Conservation (phyloP, 2,113 vertebrate genomes). For the Leuciscus idus region DNA sequence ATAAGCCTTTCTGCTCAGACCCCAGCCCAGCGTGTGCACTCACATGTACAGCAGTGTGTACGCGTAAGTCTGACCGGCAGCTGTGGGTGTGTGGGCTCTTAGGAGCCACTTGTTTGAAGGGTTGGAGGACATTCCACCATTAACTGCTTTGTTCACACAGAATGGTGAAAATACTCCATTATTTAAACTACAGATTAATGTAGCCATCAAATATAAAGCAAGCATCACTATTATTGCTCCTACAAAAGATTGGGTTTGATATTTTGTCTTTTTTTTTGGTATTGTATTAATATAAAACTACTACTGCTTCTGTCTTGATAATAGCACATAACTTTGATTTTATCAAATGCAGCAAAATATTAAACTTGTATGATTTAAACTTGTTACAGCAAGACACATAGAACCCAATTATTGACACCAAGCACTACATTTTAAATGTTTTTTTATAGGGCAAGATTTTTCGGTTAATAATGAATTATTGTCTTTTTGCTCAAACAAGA, state of each 20-base stretch:
- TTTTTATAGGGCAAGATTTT: neutral
- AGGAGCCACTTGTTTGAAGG: slow-evolving; percentile 54
- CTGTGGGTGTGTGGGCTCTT: slow-evolving; percentile 38
- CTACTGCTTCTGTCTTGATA: neutral
- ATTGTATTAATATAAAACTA: no score
- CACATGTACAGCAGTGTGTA: slow-evolving; percentile 21
- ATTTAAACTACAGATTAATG: neutral
- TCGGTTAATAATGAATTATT: neutral
- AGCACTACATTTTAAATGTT: neutral
- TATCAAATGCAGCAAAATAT: neutral
- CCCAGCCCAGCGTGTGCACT: slow-evolving; percentile 29
- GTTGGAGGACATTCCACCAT: slow-evolving; percentile 23
- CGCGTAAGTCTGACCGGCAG: neutral
- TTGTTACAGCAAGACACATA: neutral
- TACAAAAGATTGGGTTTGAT: neutral
- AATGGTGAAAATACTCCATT: neutral
- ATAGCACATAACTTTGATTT: neutral
- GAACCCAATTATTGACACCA: neutral
- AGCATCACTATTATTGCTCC: neutral
- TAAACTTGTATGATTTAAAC: neutral
- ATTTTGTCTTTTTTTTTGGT: neutral
- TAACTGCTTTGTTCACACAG: slow-evolving; percentile 10
- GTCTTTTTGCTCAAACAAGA: neutral
- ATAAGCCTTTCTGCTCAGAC: slow-evolving; percentile 43
- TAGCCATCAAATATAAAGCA: neutral